phyloP scores from a whole-genome alignment of 2,888 invertebrate genomes.

The Latheticus oryzae region DNA sequence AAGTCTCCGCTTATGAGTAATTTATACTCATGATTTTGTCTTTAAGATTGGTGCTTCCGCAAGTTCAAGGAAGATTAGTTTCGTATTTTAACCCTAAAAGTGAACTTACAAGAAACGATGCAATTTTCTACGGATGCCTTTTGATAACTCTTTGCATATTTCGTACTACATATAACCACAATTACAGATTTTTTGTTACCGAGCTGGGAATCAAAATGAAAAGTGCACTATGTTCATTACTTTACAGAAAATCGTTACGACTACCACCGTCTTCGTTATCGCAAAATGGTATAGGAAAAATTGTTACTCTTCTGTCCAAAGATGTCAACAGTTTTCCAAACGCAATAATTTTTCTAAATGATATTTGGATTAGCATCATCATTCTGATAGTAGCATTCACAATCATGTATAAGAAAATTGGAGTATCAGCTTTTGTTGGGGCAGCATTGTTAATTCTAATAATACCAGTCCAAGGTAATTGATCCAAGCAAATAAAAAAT shows the following conservation, averaged over 20 bases:
- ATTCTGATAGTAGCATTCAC: slow-evolving; percentile 82
- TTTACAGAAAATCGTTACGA: slow-evolving; percentile 76
- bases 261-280: slow-evolving; percentile 70
- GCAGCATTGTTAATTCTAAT: slow-evolving; percentile 67
- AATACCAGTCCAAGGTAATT: slow-evolving; percentile 57
- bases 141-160: slow-evolving; percentile 78
- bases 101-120: slow-evolving; percentile 56
- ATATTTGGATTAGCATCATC: slow-evolving; percentile 72
- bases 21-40: slow-evolving; percentile 23
- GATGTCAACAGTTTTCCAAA: slow-evolving; percentile 93
- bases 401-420: slow-evolving; percentile 76
- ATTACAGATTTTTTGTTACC: slow-evolving; percentile 71
- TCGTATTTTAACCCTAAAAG: slow-evolving; percentile 70
- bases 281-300: slow-evolving; percentile 77
- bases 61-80: slow-evolving; percentile 73
- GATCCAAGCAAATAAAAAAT: not conserved
- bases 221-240: slow-evolving; percentile 81
- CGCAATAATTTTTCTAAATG: slow-evolving; percentile 88
- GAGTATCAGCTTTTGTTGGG: slow-evolving; percentile 68
- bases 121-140: slow-evolving; percentile 79
- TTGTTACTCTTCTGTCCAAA: slow-evolving; percentile 90
- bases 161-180: slow-evolving; percentile 74
- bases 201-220: slow-evolving; percentile 86
- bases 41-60: slow-evolving; percentile 44
- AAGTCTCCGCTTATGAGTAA: not conserved